Percentiles rank a stretch among this genome's conserved stretches.
These are phyloP conservation scores for Portunus trituberculatus DNA, from an alignment of 1,140 invertebrate species.

Conservation along the genomic window DNA sequence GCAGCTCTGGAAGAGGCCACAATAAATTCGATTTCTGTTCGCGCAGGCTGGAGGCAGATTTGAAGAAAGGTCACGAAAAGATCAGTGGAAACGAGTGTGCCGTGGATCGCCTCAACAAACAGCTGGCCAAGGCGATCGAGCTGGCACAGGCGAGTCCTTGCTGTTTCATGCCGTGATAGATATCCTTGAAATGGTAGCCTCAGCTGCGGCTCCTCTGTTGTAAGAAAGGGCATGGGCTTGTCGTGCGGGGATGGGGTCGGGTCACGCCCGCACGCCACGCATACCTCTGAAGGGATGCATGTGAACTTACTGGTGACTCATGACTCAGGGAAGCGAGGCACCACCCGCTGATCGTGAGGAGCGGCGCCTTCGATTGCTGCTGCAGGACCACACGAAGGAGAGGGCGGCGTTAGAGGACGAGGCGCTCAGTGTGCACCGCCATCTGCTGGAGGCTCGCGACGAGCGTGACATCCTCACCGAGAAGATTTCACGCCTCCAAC, in stretches of 20 bases:
- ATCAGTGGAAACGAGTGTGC: slow-evolving; percentile 59
- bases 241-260: too few relatives aligned
- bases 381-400: slow-evolving; percentile 54
- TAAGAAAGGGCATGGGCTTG: too few relatives aligned
- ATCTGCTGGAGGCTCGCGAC: slow-evolving; percentile 52
- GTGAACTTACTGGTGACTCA: neutral
- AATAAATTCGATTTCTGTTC: neutral
- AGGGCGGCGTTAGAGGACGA: slow-evolving; percentile 60
- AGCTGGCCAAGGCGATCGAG: slow-evolving; percentile 60
- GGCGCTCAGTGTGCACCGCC: slow-evolving; percentile 56
- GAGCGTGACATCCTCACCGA: slow-evolving; percentile 38
- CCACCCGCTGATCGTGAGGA: slow-evolving; percentile 64
- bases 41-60: slow-evolving; percentile 50
- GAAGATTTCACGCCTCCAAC: slow-evolving; percentile 41
- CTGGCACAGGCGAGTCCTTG: slow-evolving; percentile 51
- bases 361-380: slow-evolving; percentile 53
- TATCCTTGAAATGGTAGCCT: too few relatives aligned
- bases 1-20: too few relatives aligned
- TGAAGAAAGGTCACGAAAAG: slow-evolving; percentile 62
- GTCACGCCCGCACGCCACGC: too few relatives aligned
- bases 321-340: slow-evolving; percentile 58
- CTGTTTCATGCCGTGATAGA: neutral
- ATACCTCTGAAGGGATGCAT: too few relatives aligned
- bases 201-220: too few relatives aligned
- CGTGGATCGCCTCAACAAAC: slow-evolving; percentile 64